Evolutionary conservation across 2,113 vertebrate species (phyloP).

Genomic region (Pteruthius melanotis): DNA sequence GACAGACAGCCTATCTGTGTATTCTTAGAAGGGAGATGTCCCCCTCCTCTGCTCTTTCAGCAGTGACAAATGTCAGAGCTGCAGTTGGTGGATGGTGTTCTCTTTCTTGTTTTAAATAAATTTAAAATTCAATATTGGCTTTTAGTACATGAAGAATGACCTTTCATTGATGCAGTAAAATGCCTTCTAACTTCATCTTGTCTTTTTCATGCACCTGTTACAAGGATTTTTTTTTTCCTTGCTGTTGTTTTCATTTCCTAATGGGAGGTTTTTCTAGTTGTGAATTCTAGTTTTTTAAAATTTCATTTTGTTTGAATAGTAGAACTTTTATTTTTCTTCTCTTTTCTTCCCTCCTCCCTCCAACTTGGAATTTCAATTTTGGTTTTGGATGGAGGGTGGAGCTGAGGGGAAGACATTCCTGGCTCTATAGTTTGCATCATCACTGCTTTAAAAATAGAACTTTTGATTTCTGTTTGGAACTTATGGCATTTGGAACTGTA

Average conservation of each 20-base stretch:
- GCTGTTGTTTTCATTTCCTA: neutral
- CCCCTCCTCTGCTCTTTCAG: neutral
- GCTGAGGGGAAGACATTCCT: neutral
- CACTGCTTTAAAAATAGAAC: constrained; percentile 40
- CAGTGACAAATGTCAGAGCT: neutral
- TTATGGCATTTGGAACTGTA: neutral
- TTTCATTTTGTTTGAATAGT: neutral
- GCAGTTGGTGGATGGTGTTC: neutral
- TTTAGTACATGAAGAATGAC: neutral
- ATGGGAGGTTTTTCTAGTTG: neutral
- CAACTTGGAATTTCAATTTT: neutral
- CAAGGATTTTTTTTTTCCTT: neutral
- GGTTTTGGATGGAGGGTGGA: neutral
- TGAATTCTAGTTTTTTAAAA: neutral
- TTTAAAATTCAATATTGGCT: neutral
- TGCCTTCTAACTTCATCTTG: neutral
- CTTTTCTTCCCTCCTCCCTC: neutral
- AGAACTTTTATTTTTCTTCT: neutral
- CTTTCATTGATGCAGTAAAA: neutral
- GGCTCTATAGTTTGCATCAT: neutral
- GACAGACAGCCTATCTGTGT: neutral
- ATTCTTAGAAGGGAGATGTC: neutral
- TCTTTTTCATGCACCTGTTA: neutral
- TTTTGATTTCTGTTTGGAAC: neutral
- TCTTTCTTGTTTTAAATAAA: neutral